Conservation (phyloP, 1,140 invertebrate species). For the Charaxes varanes region DNA sequence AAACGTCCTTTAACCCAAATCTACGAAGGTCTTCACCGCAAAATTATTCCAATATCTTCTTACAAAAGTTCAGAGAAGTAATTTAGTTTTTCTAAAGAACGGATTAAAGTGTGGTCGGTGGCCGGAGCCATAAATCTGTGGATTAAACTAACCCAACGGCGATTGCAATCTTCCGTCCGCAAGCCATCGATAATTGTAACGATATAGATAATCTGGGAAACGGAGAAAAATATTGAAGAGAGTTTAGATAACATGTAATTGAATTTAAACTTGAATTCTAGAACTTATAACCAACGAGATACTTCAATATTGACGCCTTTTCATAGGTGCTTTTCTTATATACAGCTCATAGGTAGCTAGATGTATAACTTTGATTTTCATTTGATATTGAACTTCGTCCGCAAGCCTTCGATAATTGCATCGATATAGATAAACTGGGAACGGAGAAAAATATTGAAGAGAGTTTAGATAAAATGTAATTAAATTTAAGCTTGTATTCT, state of each 20-base stretch:
- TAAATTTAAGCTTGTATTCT: slow-evolving; percentile 19
- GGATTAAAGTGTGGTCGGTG: slow-evolving; percentile 34
- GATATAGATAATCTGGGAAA: slow-evolving; percentile 47
- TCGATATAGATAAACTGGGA: slow-evolving; percentile 46
- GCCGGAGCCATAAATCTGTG: slow-evolving; percentile 51
- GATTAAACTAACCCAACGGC: slow-evolving; percentile 59
- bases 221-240: slow-evolving; percentile 38
- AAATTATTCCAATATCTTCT: slow-evolving; percentile 19
- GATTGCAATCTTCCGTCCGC: slow-evolving; percentile 54
- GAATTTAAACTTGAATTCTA: slow-evolving; percentile 18
- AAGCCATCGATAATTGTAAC: slow-evolving; percentile 53
- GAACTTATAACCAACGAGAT: no score
- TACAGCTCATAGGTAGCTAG: no score
- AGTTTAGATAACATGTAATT: slow-evolving; percentile 22
- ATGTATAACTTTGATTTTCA: no score
- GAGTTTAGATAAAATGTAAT: slow-evolving; percentile 21
- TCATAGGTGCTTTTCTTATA: no score
- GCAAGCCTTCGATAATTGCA: slow-evolving; percentile 53
- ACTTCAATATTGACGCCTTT: no score
- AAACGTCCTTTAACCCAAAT: no score
- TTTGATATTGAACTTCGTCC: no score
- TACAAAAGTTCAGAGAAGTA: slow-evolving; percentile 22
- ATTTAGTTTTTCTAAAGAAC: slow-evolving; percentile 27
- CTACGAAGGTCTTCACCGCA: no score
- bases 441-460: slow-evolving; percentile 40